Percentiles rank a stretch among this genome's conserved stretches.
These are phyloP conservation scores for Symphodus melops DNA, from an alignment of 2,113 vertebrate species.

Conservation along the genomic window DNA sequence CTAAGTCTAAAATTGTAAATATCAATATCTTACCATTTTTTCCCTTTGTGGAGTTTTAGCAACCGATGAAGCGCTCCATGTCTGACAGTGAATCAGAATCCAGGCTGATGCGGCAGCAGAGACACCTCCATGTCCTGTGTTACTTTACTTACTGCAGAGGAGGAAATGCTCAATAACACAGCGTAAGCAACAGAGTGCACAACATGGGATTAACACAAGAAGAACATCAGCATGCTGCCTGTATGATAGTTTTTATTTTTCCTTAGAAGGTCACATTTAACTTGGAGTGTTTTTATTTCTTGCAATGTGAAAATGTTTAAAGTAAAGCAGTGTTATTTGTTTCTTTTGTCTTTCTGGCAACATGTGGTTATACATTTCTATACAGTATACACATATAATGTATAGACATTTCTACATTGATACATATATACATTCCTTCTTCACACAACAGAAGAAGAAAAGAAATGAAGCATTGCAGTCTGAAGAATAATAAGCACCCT, in stretches of 20 bases:
- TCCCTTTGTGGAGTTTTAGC: slow-evolving; percentile 21
- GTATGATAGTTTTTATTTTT: slow-evolving; percentile 20
- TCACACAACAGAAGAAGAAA: background rate
- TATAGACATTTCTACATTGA: no score
- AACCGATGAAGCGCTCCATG: slow-evolving; percentile 49
- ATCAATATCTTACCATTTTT: slow-evolving; percentile 71
- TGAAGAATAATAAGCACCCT: no score
- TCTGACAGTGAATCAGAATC: slow-evolving; percentile 28
- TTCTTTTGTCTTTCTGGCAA: no score
- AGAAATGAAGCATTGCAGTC: background rate
- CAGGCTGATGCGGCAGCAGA: slow-evolving; percentile 20
- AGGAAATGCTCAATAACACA: slow-evolving; percentile 66
- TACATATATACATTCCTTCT: no score
- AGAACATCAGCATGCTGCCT: background rate
- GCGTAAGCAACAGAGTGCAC: background rate
- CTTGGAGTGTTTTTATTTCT: background rate
- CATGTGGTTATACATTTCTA: no score
- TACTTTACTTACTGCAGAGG: slow-evolving; percentile 37
- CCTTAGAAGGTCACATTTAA: background rate
- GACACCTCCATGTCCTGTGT: slow-evolving; percentile 25
- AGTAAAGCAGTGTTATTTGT: no score
- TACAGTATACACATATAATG: no score
- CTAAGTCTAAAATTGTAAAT: background rate
- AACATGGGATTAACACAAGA: slow-evolving; percentile 12
- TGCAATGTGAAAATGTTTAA: background rate